phyloP scores from a whole-genome alignment of 2,113 vertebrate species.

The Marcusenius ussheri region DNA sequence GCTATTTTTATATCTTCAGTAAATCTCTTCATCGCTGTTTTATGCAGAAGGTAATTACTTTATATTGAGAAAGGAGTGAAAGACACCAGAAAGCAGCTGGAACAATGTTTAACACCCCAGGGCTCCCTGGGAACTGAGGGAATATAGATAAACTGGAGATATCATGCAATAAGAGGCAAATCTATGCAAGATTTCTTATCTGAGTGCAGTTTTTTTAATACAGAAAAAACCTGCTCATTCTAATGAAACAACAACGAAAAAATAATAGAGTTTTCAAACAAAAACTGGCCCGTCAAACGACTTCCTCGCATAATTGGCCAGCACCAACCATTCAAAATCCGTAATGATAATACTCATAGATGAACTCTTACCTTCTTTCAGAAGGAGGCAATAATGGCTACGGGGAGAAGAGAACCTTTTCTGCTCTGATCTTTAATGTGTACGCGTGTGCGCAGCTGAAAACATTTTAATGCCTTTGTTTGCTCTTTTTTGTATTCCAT shows the following conservation, averaged over 20 bases:
- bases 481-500: not conserved
- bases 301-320: not conserved
- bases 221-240: not conserved
- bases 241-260: not conserved
- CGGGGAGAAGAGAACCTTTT: not conserved
- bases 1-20: slow-evolving; percentile 34
- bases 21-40: slow-evolving; percentile 34
- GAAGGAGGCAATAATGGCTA: not conserved
- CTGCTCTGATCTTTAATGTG: not conserved
- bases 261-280: not conserved
- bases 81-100: not conserved
- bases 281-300: not conserved
- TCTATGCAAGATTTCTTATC: not conserved
- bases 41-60: slow-evolving; percentile 37
- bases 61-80: slow-evolving; percentile 24
- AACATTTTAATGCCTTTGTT: not conserved
- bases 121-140: not conserved
- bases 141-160: not conserved
- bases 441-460: not conserved
- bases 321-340: not conserved
- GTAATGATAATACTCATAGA: not conserved
- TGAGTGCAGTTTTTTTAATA: not conserved
- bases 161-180: slow-evolving; percentile 8
- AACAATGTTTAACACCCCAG: slow-evolving; percentile 12
- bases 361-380: not conserved